Conservation (phyloP, 92 coral and sea anemone species). For the Phenganax subtilis region DNA sequence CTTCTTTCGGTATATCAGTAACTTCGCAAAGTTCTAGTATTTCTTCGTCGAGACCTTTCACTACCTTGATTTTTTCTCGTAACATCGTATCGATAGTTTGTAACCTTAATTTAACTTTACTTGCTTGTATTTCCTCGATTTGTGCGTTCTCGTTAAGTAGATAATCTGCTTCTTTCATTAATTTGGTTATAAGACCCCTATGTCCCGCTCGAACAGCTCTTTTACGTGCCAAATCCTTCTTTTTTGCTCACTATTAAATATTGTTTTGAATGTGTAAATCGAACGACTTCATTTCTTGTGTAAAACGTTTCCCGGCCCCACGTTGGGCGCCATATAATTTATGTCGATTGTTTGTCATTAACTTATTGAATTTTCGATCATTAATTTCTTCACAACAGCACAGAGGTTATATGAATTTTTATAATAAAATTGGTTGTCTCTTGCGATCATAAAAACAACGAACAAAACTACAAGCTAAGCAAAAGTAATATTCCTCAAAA, state of each 20-base stretch:
- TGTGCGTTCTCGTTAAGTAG: neutral
- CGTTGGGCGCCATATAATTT: slow-evolving; percentile 1
- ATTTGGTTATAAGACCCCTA: neutral
- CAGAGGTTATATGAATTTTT: no score
- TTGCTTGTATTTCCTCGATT: neutral
- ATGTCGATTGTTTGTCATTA: no score
- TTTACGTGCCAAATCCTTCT: neutral
- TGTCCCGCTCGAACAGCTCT: slow-evolving; percentile 1
- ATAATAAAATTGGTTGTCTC: no score
- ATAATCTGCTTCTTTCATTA: neutral
- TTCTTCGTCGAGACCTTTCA: no score
- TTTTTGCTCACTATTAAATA: neutral
- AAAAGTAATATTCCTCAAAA: no score
- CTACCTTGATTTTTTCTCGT: no score
- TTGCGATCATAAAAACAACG: no score
- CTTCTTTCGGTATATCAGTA: no score
- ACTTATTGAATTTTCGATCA: no score
- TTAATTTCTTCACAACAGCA: no score
- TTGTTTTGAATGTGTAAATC: neutral
- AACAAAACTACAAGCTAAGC: no score
- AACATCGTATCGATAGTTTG: slow-evolving; percentile 8
- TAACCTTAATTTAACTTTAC: slow-evolving; percentile 6
- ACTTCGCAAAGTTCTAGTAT: no score
- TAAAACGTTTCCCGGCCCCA: neutral
- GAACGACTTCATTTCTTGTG: neutral